Percentiles rank a stretch among this genome's conserved stretches.
These are phyloP conservation scores for Dione vanillae DNA, from an alignment of 2,888 invertebrate genomes.

Conservation along the genomic window DNA sequence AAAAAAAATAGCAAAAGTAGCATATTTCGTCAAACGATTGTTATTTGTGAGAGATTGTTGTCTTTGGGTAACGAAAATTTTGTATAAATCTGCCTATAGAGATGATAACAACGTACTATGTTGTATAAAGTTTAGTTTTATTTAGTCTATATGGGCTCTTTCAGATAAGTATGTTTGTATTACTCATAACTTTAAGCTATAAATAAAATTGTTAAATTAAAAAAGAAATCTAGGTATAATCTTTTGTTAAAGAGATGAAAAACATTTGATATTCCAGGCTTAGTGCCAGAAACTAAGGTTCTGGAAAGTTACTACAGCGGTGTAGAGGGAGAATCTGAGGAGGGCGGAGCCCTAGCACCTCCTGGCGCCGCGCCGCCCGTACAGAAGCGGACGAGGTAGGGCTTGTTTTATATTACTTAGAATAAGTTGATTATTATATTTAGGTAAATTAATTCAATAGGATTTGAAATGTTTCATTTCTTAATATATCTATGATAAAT, in stretches of 20 bases:
- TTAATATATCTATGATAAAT: not conserved
- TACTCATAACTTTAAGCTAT: too few species aligned
- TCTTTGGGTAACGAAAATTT: too few species aligned
- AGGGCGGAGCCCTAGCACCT: slow-evolving; percentile 71
- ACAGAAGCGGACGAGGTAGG: slow-evolving; percentile 84
- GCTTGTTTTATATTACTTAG: not conserved
- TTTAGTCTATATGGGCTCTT: too few species aligned
- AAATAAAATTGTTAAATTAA: too few species aligned
- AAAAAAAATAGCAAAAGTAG: too few species aligned
- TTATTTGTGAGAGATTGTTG: too few species aligned
- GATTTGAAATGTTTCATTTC: not conserved
- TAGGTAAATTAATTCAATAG: not conserved
- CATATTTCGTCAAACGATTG: too few species aligned
- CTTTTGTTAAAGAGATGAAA: not conserved
- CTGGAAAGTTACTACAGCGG: slow-evolving; percentile 80
- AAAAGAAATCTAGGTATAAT: not conserved
- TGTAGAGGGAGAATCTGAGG: slow-evolving; percentile 70
- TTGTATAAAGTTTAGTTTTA: too few species aligned
- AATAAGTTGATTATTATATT: not conserved
- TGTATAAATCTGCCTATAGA: too few species aligned
- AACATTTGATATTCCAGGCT: slow-evolving; percentile 57
- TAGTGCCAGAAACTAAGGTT: slow-evolving; percentile 85
- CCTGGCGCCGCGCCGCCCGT: slow-evolving; percentile 66
- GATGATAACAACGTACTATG: too few species aligned
- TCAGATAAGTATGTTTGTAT: too few species aligned